These are phyloP conservation scores for Dynastes grantii DNA, from an alignment of 2,888 invertebrate species.

Conservation along the genomic window DNA sequence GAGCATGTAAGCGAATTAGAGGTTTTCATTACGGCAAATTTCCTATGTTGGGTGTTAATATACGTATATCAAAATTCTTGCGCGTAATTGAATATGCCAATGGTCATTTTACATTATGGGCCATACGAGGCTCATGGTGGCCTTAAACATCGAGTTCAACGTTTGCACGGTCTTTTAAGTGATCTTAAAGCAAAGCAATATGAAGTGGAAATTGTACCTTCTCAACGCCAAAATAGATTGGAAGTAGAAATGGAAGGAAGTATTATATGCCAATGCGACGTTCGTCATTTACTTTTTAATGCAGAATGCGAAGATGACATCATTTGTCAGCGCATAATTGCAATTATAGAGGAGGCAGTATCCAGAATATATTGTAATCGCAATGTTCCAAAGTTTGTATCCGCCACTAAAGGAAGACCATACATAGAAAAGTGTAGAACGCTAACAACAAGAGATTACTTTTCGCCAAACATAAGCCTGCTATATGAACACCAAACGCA, in stretches of 20 bases:
- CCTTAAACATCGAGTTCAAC: constrained; percentile 64
- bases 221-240: constrained; percentile 62
- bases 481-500: constrained; percentile 33
- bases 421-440: constrained; percentile 8
- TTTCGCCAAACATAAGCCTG: constrained; percentile 3
- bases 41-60: too few species aligned
- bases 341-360: constrained; percentile 62
- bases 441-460: constrained; percentile 9
- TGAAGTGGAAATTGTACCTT: constrained; percentile 62
- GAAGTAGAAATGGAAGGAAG: constrained; percentile 62
- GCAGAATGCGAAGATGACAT: constrained; percentile 62
- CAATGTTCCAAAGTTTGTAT: constrained; percentile 55
- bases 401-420: constrained; percentile 24
- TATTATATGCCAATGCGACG: constrained; percentile 64
- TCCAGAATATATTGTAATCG: constrained; percentile 56
- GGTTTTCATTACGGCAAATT: too few species aligned
- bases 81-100: constrained; percentile 31
- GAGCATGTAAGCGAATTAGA: too few species aligned
- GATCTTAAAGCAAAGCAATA: constrained; percentile 56
- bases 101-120: constrained; percentile 63
- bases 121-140: constrained; percentile 65
- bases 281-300: constrained; percentile 64
- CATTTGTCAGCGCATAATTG: constrained; percentile 60
- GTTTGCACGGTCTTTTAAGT: constrained; percentile 61
- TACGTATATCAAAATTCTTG: constrained; percentile 16